These are phyloP conservation scores for Odontothrips loti DNA, from an alignment of 2,888 invertebrate species.

Conservation along the genomic window DNA sequence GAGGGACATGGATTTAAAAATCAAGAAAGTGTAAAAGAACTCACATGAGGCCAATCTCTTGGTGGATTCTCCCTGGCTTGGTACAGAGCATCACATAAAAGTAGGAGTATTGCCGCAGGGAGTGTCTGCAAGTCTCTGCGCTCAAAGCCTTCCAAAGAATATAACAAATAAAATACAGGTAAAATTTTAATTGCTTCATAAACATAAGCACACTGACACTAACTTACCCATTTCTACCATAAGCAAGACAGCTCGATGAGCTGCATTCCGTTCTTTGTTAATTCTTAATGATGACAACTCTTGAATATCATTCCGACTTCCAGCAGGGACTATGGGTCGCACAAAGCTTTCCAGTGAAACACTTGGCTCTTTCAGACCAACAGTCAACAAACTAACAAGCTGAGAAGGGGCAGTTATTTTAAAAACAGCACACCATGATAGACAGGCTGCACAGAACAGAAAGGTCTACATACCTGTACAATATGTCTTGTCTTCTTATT, in stretches of 20 bases:
- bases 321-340: conserved; percentile 45
- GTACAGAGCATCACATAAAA: conserved; percentile 65
- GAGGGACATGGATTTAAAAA: not conserved
- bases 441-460: too few species aligned
- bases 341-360: conserved; percentile 43
- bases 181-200: not conserved
- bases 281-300: not conserved
- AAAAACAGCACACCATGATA: not conserved
- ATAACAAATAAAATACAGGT: conserved; percentile 32
- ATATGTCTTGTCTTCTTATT: conserved; percentile 69
- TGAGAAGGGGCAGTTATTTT: conserved; percentile 26
- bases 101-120: conserved; percentile 65
- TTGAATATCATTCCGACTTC: conserved; percentile 41
- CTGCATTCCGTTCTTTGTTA: conserved; percentile 39
- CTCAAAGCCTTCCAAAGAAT: conserved; percentile 53
- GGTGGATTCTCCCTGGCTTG: conserved; percentile 67
- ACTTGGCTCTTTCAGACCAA: conserved; percentile 38
- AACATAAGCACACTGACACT: conserved; percentile 34
- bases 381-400: conserved; percentile 38
- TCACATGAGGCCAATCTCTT: conserved; percentile 59
- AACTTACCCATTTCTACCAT: conserved; percentile 53
- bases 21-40: not conserved
- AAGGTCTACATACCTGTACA: conserved; percentile 58
- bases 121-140: conserved; percentile 56
- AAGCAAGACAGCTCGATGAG: conserved; percentile 52